Percentiles rank a stretch among this genome's conserved stretches.
These are phyloP conservation scores for Arctocebus calabarensis DNA, from an alignment of 2,797 vertebrate species.

Conservation along the genomic window DNA sequence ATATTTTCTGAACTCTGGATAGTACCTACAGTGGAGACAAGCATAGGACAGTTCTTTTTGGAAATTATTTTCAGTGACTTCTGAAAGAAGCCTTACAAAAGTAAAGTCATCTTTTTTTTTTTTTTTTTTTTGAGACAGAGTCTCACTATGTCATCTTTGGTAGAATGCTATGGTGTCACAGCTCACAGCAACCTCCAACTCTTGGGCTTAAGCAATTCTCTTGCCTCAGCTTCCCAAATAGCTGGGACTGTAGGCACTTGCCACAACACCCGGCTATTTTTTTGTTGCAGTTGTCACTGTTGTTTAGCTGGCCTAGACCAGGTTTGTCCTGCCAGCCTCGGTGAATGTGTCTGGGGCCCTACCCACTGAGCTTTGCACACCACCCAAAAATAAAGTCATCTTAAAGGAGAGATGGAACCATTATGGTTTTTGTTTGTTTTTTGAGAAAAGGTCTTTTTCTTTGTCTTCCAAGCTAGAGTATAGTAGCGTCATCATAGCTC, in stretches of 20 bases:
- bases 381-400: not conserved
- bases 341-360: too few relatives aligned
- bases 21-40: not conserved
- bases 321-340: too few relatives aligned
- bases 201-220: too few relatives aligned
- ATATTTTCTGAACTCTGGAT: conserved; percentile 6
- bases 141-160: too few relatives aligned
- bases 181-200: too few relatives aligned
- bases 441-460: not conserved
- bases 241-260: too few relatives aligned
- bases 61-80: conserved; percentile 28
- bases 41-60: not conserved
- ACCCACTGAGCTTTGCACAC: too few relatives aligned
- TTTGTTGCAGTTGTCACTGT: too few relatives aligned
- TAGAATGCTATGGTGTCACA: too few relatives aligned
- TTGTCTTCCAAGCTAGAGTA: not conserved
- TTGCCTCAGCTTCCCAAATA: too few relatives aligned
- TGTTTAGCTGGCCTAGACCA: too few relatives aligned
- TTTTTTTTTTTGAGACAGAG: not conserved
- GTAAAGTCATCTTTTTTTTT: not conserved
- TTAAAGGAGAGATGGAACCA: not conserved
- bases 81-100: conserved; percentile 5
- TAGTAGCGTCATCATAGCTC: not conserved
- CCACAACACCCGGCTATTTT: too few relatives aligned
- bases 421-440: conserved; percentile 1